Percentiles rank a stretch among this genome's conserved stretches.
Evolutionary conservation across 2,797 vertebrate genomes (phyloP).

Genomic region (Acridotheres tristis): DNA sequence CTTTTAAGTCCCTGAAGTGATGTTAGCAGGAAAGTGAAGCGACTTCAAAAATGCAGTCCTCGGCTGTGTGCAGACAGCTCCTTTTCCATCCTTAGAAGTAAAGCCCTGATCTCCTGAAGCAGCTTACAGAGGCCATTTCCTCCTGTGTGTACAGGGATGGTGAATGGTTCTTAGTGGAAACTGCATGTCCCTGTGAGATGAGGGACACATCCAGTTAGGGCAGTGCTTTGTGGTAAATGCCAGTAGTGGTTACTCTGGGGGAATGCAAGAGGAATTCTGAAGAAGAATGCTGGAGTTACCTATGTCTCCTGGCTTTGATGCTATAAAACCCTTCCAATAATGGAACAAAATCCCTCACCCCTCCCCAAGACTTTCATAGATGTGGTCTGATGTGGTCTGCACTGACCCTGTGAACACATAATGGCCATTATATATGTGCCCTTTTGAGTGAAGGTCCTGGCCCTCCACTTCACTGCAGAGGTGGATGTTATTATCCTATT

Average conservation of each 20-base stretch:
- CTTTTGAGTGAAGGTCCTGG: not conserved
- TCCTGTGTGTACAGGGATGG: not conserved
- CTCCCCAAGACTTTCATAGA: not conserved
- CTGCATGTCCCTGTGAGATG: not conserved
- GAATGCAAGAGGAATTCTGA: not conserved
- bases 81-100: not conserved
- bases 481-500: not conserved
- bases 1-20: not conserved
- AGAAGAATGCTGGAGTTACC: not conserved
- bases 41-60: not conserved
- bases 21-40: not conserved
- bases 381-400: not conserved
- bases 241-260: not conserved
- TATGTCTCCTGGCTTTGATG: not conserved
- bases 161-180: not conserved
- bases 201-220: not conserved
- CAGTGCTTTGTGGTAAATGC: not conserved
- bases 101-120: not conserved
- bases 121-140: not conserved
- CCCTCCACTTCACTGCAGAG: not conserved
- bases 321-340: not conserved
- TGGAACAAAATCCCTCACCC: not conserved
- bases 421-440: not conserved
- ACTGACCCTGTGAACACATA: not conserved
- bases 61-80: not conserved